A percentile compares a stretch with the other conserved stretches of the same genome.
These are phyloP conservation scores for Clepsis dumicolana DNA, from an alignment of 2,888 invertebrate genomes.

Conservation along the genomic window DNA sequence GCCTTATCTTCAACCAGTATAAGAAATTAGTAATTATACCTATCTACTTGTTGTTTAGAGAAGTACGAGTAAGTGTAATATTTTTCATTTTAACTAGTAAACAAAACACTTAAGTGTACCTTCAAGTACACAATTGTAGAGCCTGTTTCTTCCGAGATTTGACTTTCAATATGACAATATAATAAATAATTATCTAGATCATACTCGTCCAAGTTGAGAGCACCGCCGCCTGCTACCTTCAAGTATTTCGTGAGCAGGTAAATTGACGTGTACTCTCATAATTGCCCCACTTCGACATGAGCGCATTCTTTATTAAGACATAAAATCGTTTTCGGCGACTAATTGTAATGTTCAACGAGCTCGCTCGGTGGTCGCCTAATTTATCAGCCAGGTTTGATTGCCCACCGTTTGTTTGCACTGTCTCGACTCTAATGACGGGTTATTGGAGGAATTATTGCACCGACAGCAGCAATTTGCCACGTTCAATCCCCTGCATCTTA, in stretches of 20 bases:
- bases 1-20: neutral
- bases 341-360: constrained; percentile 42
- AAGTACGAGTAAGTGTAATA: too few species aligned
- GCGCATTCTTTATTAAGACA: constrained; percentile 46
- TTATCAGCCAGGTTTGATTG: constrained; percentile 68
- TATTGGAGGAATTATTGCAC: constrained; percentile 73
- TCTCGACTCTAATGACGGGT: constrained; percentile 70
- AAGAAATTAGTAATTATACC: neutral
- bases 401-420: constrained; percentile 75
- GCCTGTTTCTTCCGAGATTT: neutral
- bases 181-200: neutral
- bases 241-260: neutral
- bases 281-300: constrained; percentile 38
- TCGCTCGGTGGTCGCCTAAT: constrained; percentile 68
- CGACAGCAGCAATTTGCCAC: constrained; percentile 69
- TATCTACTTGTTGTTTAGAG: too few species aligned
- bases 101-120: neutral
- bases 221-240: neutral
- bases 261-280: constrained; percentile 9
- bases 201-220: neutral
- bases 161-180: neutral
- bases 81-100: too few species aligned
- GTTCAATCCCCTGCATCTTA: constrained; percentile 59
- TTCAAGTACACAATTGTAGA: neutral
- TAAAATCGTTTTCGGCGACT: constrained; percentile 45